phyloP scores from a whole-genome alignment of 2,797 vertebrate species.

The Syndactyla subalaris region DNA sequence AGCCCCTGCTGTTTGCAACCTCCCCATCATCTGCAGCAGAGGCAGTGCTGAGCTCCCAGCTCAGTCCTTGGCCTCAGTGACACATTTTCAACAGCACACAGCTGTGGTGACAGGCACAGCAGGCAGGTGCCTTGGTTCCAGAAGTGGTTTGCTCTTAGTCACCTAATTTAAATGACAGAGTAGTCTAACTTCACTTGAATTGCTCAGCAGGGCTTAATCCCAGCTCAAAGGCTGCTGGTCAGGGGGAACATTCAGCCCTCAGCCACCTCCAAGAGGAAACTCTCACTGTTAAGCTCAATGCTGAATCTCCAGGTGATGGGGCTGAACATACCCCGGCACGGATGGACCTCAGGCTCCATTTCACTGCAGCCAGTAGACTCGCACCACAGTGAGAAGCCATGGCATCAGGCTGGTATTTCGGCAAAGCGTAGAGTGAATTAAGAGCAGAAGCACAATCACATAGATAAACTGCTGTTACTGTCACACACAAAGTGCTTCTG shows the following conservation, averaged over 20 bases:
- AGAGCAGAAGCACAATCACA: background rate
- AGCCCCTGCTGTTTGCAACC: background rate
- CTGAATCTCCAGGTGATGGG: background rate
- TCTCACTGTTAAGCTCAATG: background rate
- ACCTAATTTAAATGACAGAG: background rate
- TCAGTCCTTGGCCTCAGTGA: background rate
- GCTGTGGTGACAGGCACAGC: background rate
- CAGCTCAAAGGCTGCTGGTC: background rate
- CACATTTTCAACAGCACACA: background rate
- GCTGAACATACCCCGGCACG: background rate
- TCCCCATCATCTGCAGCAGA: background rate
- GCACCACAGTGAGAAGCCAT: accelerated
- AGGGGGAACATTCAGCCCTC: background rate
- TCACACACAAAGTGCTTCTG: background rate
- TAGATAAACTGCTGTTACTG: background rate
- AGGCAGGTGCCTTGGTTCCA: background rate
- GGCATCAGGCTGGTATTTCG: background rate
- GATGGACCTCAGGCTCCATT: background rate
- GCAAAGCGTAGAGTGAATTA: accelerated
- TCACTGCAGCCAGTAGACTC: background rate
- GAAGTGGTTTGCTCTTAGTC: background rate
- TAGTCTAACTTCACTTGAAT: background rate
- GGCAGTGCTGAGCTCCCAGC: background rate
- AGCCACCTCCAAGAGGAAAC: background rate
- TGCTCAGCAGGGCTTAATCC: background rate